phyloP scores from a whole-genome alignment of 2,888 invertebrate species.

The Rutpela maculata region DNA sequence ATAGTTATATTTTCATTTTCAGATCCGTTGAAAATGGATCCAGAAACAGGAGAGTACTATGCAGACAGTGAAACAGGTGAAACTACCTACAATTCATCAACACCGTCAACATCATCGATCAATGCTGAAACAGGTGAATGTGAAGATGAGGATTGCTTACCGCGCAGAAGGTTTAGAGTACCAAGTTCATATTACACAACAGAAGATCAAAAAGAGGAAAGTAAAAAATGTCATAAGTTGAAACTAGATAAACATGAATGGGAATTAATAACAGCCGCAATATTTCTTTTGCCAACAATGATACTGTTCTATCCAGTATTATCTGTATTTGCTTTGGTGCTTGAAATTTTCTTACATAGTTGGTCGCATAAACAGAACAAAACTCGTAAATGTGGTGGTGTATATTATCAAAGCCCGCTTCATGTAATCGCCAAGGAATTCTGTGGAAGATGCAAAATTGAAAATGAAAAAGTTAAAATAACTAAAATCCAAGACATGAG shows the following conservation, averaged over 20 bases:
- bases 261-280: slow-evolving; percentile 64
- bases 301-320: slow-evolving; percentile 77
- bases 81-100: slow-evolving; percentile 68
- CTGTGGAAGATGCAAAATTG: slow-evolving; percentile 81
- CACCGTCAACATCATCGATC: slow-evolving; percentile 60
- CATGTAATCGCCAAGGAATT: slow-evolving; percentile 82
- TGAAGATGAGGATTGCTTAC: slow-evolving; percentile 42
- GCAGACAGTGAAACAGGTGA: slow-evolving; percentile 77
- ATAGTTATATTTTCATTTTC: slow-evolving; percentile 20
- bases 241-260: slow-evolving; percentile 52
- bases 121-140: slow-evolving; percentile 77
- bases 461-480: slow-evolving; percentile 79
- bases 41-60: slow-evolving; percentile 62
- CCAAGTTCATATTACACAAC: slow-evolving; percentile 56
- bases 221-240: slow-evolving; percentile 14
- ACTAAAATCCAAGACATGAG: slow-evolving; percentile 81
- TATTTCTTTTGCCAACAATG: slow-evolving; percentile 79
- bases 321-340: slow-evolving; percentile 74
- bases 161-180: slow-evolving; percentile 72
- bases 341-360: slow-evolving; percentile 81
- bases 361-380: slow-evolving; percentile 83
- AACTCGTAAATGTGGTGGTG: slow-evolving; percentile 75
- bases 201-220: slow-evolving; percentile 33
- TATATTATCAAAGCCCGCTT: slow-evolving; percentile 83
- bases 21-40: slow-evolving; percentile 49